phyloP scores from a whole-genome alignment of 2,113 vertebrate species.

The Aleadryas rufinucha region DNA sequence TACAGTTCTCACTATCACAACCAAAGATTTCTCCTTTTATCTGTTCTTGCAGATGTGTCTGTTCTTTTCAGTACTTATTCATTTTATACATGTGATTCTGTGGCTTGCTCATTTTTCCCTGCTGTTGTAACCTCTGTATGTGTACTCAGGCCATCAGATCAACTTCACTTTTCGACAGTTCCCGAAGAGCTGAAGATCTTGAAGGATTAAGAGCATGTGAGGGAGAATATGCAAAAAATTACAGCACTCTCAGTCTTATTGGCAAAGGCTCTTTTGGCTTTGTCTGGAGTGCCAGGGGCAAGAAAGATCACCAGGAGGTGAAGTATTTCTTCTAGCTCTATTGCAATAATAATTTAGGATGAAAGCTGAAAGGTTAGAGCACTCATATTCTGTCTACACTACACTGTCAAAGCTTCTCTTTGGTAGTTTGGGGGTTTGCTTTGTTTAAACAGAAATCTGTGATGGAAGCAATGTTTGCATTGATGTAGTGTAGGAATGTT shows the following conservation, averaged over 20 bases:
- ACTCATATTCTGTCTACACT: background rate
- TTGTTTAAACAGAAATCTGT: background rate
- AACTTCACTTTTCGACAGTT: constrained; percentile 63
- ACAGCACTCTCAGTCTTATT: constrained; percentile 77
- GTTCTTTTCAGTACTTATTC: background rate
- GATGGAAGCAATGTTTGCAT: background rate
- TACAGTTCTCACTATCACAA: background rate
- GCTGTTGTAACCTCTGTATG: background rate
- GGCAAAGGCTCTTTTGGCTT: constrained; percentile 93
- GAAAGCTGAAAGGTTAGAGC: background rate
- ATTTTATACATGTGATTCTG: background rate
- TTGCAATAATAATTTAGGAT: background rate
- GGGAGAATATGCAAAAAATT: constrained; percentile 82
- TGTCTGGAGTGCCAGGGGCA: constrained; percentile 85
- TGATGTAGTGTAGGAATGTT: background rate
- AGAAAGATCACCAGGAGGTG: constrained; percentile 79
- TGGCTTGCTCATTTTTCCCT: background rate
- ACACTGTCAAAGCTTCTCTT: background rate
- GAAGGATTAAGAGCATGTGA: constrained; percentile 84
- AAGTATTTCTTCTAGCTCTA: background rate
- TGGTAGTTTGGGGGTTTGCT: background rate
- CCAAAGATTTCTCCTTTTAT: background rate
- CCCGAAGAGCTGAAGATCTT: constrained; percentile 73
- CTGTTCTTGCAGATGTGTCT: background rate
- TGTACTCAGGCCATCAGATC: constrained; percentile 67